Percentiles rank a stretch among this genome's conserved stretches.
Conservation (phyloP, 2,797 vertebrate species). For the Coracias cyanogaster region DNA sequence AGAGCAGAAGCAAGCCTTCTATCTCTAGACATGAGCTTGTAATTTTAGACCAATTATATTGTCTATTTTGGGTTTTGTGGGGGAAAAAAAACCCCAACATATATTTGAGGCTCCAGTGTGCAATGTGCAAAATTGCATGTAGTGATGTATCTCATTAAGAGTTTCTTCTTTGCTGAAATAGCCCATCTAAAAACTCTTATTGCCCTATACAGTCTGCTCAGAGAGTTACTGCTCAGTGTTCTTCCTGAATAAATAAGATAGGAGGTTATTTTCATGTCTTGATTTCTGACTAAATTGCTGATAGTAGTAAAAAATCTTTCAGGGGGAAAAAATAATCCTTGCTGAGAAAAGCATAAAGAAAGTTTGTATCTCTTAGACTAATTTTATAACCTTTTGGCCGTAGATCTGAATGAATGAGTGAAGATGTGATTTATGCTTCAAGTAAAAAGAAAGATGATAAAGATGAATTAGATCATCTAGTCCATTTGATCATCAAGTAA, state of each 20-base stretch:
- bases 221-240: not conserved
- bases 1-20: not conserved
- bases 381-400: not conserved
- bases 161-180: not conserved
- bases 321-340: not conserved
- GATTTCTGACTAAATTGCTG: slow-evolving; percentile 7
- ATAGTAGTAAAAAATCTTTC: not conserved
- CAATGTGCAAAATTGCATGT: not conserved
- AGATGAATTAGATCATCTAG: not conserved
- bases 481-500: not conserved
- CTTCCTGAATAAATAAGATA: slow-evolving; percentile 9
- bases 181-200: not conserved
- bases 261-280: not conserved
- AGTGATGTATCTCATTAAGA: not conserved
- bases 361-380: not conserved
- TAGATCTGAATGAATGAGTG: not conserved
- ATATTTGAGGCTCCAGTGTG: not conserved
- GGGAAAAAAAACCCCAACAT: not conserved
- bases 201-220: not conserved
- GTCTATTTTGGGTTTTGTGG: not conserved
- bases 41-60: slow-evolving; percentile 5
- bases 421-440: not conserved
- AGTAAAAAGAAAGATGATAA: not conserved
- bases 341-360: not conserved
- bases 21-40: not conserved